Percentiles rank a stretch among this genome's conserved stretches.
Evolutionary conservation across 2,113 vertebrate species (phyloP).

Genomic region (Cromileptes altivelis): DNA sequence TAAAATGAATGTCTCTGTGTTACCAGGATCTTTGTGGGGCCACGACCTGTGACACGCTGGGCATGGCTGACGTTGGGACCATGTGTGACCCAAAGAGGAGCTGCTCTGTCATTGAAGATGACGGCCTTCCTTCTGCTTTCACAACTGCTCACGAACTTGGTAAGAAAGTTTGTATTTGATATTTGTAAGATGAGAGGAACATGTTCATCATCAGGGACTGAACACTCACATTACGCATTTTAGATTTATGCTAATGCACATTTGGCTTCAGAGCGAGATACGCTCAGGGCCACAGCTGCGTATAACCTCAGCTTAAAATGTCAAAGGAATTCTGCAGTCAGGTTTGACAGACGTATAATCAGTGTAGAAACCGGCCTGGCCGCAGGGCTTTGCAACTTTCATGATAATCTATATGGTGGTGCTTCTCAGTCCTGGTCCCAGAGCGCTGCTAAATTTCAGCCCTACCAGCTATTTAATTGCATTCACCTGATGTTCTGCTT

Average conservation of each 20-base stretch:
- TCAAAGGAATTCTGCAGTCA: conserved; percentile 8
- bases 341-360: conserved; percentile 16
- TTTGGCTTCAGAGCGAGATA: neutral
- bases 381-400: conserved; percentile 18
- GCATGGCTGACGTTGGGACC: conserved; percentile 98
- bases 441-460: neutral
- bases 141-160: conserved; percentile 96
- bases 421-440: neutral
- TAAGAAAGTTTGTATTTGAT: conserved; percentile 74
- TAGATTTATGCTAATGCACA: neutral
- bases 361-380: neutral
- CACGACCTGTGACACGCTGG: conserved; percentile 95
- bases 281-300: conserved; percentile 7
- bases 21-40: conserved; percentile 94
- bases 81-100: conserved; percentile 98
- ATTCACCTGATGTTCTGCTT: conserved; percentile 21
- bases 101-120: conserved; percentile 97
- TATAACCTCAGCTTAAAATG: neutral
- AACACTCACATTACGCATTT: neutral
- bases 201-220: neutral
- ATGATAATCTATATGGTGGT: neutral
- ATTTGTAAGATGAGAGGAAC: neutral
- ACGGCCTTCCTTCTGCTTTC: conserved; percentile 95
- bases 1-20: conserved; percentile 26
- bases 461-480: conserved; percentile 14